Base-by-base conservation (phyloP, 2,797 vertebrate species). In the Salarias fasciatus region DNA sequence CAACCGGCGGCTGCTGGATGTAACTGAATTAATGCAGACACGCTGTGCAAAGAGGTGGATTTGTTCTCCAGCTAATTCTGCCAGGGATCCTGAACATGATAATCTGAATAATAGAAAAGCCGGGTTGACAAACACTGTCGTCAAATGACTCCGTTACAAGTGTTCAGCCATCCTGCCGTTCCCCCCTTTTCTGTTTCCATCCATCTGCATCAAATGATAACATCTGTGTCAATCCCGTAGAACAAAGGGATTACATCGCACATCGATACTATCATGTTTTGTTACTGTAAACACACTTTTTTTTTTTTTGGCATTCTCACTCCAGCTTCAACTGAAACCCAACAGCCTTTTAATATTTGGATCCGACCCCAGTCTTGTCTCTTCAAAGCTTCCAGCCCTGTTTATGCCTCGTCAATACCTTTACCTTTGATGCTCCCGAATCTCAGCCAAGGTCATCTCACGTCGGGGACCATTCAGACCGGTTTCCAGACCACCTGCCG, bases 21-120 rank as follows among this genome's bases (percentile, higher is more conserved):
- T 33, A 50, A 58, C 30, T 11, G 40, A 70, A 69, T 70, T 60
- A 52, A 58, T 53, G 57, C 62, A 55, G 63, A 52, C 63, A 46
- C 55, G 8, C 13, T 3, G 56, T 33, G 60, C 48, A 66, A 65
- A 62, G 64, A 66, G 52, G 60, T 53, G 74, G 73, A 83, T 79
- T 83, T 81, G 69, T 85, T 60, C 63, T 75, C 63, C 77, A 4
- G 68, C 50, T 80, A 84, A 88, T 87, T 85, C 84, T 71, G 65
- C 58, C 31, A 5, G 73, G 71, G 79, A 84, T 65, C 52, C 67
- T 66, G 9, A 68, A 77, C 76, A 72, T 81, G 85, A 86, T 84
- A 84, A 83, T 77, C 44, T 58, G 77, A 85, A 84, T 83, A 74
- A 82, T 77, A 66, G 64, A 74, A 80, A 78, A 82, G 63, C 71